These are phyloP conservation scores for Drosophila affinis DNA, from an alignment of 2,888 invertebrate species.

Conservation along the genomic window DNA sequence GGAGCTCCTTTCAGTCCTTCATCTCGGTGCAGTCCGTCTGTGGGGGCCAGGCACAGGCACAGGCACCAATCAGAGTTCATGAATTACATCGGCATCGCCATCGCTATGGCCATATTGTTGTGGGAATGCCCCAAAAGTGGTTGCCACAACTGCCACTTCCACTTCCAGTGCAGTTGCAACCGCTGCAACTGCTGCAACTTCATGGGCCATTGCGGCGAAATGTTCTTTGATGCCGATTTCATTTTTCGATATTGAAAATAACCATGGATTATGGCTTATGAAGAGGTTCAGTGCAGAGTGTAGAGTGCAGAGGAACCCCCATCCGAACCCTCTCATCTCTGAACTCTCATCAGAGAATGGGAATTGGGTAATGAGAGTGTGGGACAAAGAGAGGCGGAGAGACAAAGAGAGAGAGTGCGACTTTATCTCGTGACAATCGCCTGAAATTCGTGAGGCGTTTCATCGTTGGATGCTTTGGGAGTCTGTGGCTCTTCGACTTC, in stretches of 20 bases:
- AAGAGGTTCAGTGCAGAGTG: constrained; percentile 54
- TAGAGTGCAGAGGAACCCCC: constrained; percentile 48
- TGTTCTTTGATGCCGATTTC: constrained; percentile 79
- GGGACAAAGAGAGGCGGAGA: neutral
- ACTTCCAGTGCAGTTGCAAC: neutral
- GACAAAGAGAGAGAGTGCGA: constrained; percentile 9
- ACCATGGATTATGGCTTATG: constrained; percentile 76
- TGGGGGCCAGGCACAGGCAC: constrained; percentile 26
- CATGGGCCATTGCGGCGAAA: constrained; percentile 59
- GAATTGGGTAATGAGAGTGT: constrained; percentile 2
- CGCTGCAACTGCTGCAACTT: constrained; percentile 5
- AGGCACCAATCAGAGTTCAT: constrained; percentile 77
- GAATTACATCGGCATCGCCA: constrained; percentile 75
- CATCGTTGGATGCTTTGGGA: constrained; percentile 7
- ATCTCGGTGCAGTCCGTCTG: neutral
- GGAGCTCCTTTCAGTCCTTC: neutral
- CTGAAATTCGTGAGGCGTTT: constrained; percentile 32
- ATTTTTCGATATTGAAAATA: constrained; percentile 81
- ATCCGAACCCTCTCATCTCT: constrained; percentile 14
- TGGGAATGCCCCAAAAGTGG: constrained; percentile 71
- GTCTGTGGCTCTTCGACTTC: neutral
- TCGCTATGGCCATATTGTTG: constrained; percentile 67
- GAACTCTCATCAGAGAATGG: constrained; percentile 10
- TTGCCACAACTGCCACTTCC: constrained; percentile 10
- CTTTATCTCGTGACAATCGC: constrained; percentile 69